Conservation (phyloP, 2,888 invertebrate genomes). For the Pheosia tremula region DNA sequence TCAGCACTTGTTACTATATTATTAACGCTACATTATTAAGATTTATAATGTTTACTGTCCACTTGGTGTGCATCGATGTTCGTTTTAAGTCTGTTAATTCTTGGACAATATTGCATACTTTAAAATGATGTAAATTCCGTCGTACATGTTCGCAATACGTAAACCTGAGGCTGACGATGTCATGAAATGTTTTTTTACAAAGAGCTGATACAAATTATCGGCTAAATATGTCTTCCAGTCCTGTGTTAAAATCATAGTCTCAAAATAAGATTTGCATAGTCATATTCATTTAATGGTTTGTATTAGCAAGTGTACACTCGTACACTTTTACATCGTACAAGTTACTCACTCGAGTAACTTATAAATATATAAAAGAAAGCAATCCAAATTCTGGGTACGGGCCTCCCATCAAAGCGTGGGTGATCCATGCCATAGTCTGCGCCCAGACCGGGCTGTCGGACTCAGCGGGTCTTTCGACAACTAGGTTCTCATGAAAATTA, state of each 20-base stretch:
- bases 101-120: slow-evolving; percentile 11
- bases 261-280: too few relatives aligned
- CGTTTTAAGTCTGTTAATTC: slow-evolving; percentile 32
- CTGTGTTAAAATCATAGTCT: neutral
- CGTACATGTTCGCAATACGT: slow-evolving; percentile 37
- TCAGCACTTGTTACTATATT: slow-evolving; percentile 48
- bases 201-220: neutral
- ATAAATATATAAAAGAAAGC: too few relatives aligned
- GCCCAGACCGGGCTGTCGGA: too few relatives aligned
- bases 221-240: neutral
- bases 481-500: too few relatives aligned
- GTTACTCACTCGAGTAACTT: too few relatives aligned
- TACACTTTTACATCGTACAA: too few relatives aligned
- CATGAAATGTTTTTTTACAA: slow-evolving; percentile 26
- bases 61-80: slow-evolving; percentile 33
- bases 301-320: too few relatives aligned
- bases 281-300: too few relatives aligned
- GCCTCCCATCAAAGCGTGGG: too few relatives aligned
- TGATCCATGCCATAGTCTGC: too few relatives aligned
- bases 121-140: slow-evolving; percentile 35
- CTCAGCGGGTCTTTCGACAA: too few relatives aligned
- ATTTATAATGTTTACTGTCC: slow-evolving; percentile 33
- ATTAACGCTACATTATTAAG: slow-evolving; percentile 34
- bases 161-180: slow-evolving; percentile 28
- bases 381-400: too few relatives aligned